phyloP scores from a whole-genome alignment of 2,113 vertebrate species.

The Laticauda colubrina region DNA sequence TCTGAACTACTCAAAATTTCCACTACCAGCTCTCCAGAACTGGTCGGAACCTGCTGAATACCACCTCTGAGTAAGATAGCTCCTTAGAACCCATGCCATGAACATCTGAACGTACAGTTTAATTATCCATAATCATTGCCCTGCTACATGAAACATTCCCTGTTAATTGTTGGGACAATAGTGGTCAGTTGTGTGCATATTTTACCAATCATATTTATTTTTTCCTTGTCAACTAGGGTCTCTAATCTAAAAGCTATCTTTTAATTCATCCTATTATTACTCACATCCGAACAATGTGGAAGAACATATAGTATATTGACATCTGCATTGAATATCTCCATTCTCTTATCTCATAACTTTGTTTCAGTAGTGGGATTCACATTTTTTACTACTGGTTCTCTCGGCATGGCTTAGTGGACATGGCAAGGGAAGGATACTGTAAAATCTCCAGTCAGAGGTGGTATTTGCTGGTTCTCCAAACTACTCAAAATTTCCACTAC shows the following conservation, averaged over 20 bases:
- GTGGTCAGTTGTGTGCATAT: background rate
- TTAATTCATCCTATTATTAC: background rate
- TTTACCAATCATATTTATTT: background rate
- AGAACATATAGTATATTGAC: background rate
- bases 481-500: no score
- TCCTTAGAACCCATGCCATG: background rate
- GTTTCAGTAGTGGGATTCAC: background rate
- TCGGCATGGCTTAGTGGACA: no score
- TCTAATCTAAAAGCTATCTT: background rate
- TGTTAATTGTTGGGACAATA: background rate
- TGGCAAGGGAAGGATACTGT: no score
- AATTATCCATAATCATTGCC: background rate
- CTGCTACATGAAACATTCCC: background rate
- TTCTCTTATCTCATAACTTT: background rate
- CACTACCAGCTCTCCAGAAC: no score
- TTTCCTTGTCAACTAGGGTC: background rate
- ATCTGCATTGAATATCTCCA: background rate
- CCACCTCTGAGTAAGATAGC: background rate
- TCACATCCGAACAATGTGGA: background rate
- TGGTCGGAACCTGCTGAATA: no score
- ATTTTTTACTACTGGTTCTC: no score
- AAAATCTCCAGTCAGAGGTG: no score
- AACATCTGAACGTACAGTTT: background rate
- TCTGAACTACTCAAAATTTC: no score
- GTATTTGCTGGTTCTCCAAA: no score